Evolutionary conservation across 1,140 invertebrate species (phyloP), one percentile per base, ranked within the genome.

Genomic region (Panagrolaimus sp.): DNA sequence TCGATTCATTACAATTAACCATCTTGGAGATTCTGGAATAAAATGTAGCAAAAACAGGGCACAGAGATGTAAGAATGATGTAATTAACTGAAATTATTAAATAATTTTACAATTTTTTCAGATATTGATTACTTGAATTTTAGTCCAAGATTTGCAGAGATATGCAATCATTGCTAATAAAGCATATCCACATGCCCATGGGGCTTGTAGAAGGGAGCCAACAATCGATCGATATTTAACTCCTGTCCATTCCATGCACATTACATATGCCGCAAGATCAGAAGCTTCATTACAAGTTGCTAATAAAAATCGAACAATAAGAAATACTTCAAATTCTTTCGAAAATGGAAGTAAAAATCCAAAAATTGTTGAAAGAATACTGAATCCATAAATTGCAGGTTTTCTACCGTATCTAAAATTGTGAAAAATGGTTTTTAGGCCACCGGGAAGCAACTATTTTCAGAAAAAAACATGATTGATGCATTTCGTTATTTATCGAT

Each of bases 171-270:
- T 65, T 44, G 80, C 80, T 12, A 82, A 68, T 1, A 81, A 71
- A 12, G 80, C 73, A 68, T 82, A 82, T 44, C 80, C 80, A 45
- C 83, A 68, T 14, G 81, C 80, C 80, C 80, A 82, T 17, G 80
- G 80, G 9, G 78, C 81, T 70, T 82, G 80, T 3, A 82, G 69
- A 65, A 82, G 63, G 55, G 69, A 71, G n/a, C 80, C 80, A 8
- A 82, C 80, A 76, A 82, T 82, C 15, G 80, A 76, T 45, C 80
- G 77, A 58, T 76, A 76, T 38, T 76, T 76, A 24, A 76, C 71
- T 76, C 79, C 79, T 15, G 79, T 81, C 28, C 82, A 78, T 67
- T 81, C 79, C 80, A 82, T 82, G 44, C 81, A 83, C 24, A 82
- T 70, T n/a, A 81, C 79, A 58, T 82, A 82, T n/a, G 81, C 80